Base-by-base conservation (phyloP, 2,888 invertebrate species). In the Argyra leucocephala region DNA sequence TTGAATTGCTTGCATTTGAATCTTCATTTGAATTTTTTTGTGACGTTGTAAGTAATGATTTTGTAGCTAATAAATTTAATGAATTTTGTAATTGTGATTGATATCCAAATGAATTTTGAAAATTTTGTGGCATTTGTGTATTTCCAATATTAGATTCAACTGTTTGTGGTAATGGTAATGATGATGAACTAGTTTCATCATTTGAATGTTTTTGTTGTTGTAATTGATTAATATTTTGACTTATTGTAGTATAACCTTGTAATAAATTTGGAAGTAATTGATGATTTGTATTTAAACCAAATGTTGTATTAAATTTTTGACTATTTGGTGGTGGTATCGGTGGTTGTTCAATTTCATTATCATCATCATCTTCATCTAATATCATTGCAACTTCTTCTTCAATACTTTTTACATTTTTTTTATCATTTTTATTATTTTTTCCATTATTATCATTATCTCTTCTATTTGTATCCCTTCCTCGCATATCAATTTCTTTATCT, bases 241-340 rank as follows among this genome's bases (percentile, higher is more conserved):
- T 60, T 4, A 61, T 61, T 3, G 61, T 61, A 24, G 61, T 26
- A 31, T 61, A 61, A n/a, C 61, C 61, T 61, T 24, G 24, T 31
- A 61, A 21, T 5, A n/a, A 1, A 9, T 26, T 26, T 31, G 61
- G 31, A 61, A 61, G 23, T 1, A 59, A 59, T 59, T 22, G 26
- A n/a, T n/a, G n/a, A 60, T 60, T 60, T 2, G 12, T 48, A 31
- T 31, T 31, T 15, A 48, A 48, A 31, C 31, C 31, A 21, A 26
- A 61, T 9, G 24, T 22, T 31, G 15, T 1, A 61, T 23, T 59
- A 5, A 59, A 23, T 59, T 59, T 59, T 1, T 48, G 22, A 62
- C 22, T 62, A 18, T 67, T 69, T n/a, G 69, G 67, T 21, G 69
- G 69, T 1, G 69, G 69, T 15, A 69, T 67, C 62, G 67, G 69